Base-by-base conservation (phyloP, 2,113 vertebrate species). In the Gymnobelideus leadbeateri region DNA sequence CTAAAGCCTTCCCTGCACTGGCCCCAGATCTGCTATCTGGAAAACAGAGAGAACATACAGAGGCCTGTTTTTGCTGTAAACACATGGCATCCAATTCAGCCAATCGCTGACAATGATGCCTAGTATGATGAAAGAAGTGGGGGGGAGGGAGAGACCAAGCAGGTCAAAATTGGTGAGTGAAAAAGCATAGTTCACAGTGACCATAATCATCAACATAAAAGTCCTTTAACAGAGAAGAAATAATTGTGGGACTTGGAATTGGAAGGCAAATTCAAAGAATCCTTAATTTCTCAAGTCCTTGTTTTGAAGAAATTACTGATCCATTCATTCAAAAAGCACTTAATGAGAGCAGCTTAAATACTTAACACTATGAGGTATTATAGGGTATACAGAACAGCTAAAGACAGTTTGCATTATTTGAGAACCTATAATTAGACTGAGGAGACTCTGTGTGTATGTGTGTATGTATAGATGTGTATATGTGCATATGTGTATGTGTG, bases 261-360 rank as follows among this genome's bases (percentile, higher is more conserved):
- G 7, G n/a, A 84, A 84, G 11, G 37, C n/a, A 84, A 53, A 89
- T 93, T 14, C 47, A 92, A 92, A n/a, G n/a, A 95, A 51, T 90
- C 54, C 24, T 95, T 57, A 94, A 94, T 19, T 25, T 43, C 50
- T 54, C 37, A 53, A 46, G 47, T 53, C 9, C 49, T 93, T 92
- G 24, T 92, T 95, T 94, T 28, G 91, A 96, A 95, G 37, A 92
- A 95, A 90, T 11, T 92, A 50, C 52, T 91, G 25, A 91, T 95
- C 92, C 77, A 68, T 26, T 52, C 26, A 94, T 54, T 93, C 93
- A 94, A 95, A 95, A 91, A 92, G 94, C 93, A 94, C 93, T 95
- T 95, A 96, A 16, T 93, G 92, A 93, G 43, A 91, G 46, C 90
- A 89, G 94, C 37, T 91, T 94, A 11, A 14, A 92, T 26, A 43